A percentile compares a stretch with the other conserved stretches of the same genome.
phyloP scores from a whole-genome alignment of 2,797 vertebrate species.

The Acanthurus leucopareius region DNA sequence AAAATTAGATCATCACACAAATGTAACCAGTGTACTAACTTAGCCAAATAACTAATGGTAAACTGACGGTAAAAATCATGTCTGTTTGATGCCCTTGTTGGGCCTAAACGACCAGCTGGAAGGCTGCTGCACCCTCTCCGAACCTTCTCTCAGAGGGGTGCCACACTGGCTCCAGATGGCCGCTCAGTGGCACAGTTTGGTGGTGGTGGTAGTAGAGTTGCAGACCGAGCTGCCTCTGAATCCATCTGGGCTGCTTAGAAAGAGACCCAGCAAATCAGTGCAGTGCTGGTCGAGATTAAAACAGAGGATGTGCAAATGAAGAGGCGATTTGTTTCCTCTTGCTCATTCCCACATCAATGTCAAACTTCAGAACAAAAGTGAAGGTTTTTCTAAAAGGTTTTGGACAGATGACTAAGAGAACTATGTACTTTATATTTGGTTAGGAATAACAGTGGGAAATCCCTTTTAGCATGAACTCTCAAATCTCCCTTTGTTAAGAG shows the following conservation, averaged over 20 bases:
- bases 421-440: not conserved
- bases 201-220: conserved; percentile 35
- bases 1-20: not conserved
- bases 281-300: conserved; percentile 42
- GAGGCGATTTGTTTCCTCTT: conserved; percentile 19
- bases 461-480: not conserved
- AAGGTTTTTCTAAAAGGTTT: not conserved
- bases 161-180: conserved; percentile 72
- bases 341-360: not conserved
- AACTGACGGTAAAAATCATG: conserved; percentile 13
- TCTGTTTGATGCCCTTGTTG: conserved; percentile 13
- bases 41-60: not conserved
- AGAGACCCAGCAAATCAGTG: conserved; percentile 41
- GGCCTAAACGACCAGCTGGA: conserved; percentile 45
- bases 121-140: conserved; percentile 10
- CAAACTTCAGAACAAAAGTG: not conserved
- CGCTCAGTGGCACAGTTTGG: conserved; percentile 49
- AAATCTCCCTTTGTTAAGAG: conserved; percentile 27
- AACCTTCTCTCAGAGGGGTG: conserved; percentile 25
- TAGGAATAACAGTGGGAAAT: not conserved
- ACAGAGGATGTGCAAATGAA: conserved; percentile 36
- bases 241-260: conserved; percentile 67
- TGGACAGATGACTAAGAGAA: conserved; percentile 5
- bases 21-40: conserved; percentile 11
- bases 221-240: conserved; percentile 51